Base-by-base conservation (phyloP, 2,888 invertebrate species). In the Torymus aiolomorphi region DNA sequence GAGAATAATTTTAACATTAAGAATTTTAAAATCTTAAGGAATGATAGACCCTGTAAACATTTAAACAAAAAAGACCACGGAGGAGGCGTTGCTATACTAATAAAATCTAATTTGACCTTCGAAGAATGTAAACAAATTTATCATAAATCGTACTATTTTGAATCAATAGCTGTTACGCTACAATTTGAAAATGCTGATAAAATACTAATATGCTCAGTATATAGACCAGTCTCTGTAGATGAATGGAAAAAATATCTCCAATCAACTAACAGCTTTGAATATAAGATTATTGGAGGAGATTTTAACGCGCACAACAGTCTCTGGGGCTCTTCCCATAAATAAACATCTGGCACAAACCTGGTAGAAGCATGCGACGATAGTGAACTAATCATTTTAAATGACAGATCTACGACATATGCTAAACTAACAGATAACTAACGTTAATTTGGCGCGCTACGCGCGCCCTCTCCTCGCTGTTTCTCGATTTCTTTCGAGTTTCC, bases 281-380 rank as follows among this genome's bases (percentile, higher is more conserved):
- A n/a, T n/a, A n/a, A n/a, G n/a, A n/a, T n/a, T n/a, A n/a, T n/a
- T n/a, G n/a, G n/a, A n/a, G n/a, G n/a, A n/a, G n/a, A n/a, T n/a
- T n/a, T n/a, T n/a, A n/a, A n/a, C n/a, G n/a, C n/a, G 2, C 81
- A 82, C 18, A 75, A 79, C n/a, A 42, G 24, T 2, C n/a, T 56
- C 11, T 82, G 79, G 81, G 82, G 81, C 2, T 80, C 74, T 13
- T 13, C 14, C 8, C 24, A 24, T 1, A 20, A 52, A n/a, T 78
- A 78, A 8, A 2, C 14, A 0, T 31, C 13, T 1, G 78, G 80
- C 0, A 12, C 4, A 0, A 11, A 49, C 10, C n/a, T 80, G 0
- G 13, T 63, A 0, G 59, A 72, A n/a, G 59, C 76, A 2, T 13
- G 73, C 0, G 20, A 61, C 1, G 54, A 80, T 12, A 24, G 63